Evolutionary conservation across 2,113 vertebrate genomes (phyloP), one percentile per base, ranked within the genome.

Genomic region (Sorex araneus): DNA sequence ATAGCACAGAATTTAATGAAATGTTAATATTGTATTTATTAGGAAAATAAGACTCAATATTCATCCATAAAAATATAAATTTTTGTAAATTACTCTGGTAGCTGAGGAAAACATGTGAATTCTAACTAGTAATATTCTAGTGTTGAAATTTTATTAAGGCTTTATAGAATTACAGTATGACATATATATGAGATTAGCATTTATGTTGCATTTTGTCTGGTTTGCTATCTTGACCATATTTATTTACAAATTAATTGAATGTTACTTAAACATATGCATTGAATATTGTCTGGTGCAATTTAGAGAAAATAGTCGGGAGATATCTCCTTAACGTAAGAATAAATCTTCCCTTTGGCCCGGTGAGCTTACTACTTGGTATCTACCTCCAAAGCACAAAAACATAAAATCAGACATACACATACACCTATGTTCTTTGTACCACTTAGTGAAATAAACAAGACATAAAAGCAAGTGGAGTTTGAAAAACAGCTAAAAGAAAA

Each of bases 101-200:
- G 3, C 27, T 78, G 19, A 91, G 16, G 67, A 60, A 87, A 82
- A 75, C 40, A 27, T 15, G 21, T 27, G 36, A 81, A 60, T 74
- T 57, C 70, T 66, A 2, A 6, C 8, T 73, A 69, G 87, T 92
- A 86, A 77, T 77, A 73, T 73, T 83, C n/a, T 76, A 85, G 84
- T 43, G 25, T 0, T 50, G 3, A 63, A 47, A 1, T 69, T 76
- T 66, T 36, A 32, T 90, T 70, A 71, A 12, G 13, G 47, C 10
- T 50, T 50, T 50, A 50, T 50, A 63, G 60, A 63, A 85, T 67
- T 74, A 43, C 75, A 32, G 3, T 40, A 57, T 21, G 9, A 7
- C 19, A 15, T 60, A 30, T 71, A 74, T 79, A 50, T 54, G 34
- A 70, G 1, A 64, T 86, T 50, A 89, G 27, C 23, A n/a, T 47